Conservation (phyloP, 2,797 vertebrate genomes). For the Erethizon dorsatum region DNA sequence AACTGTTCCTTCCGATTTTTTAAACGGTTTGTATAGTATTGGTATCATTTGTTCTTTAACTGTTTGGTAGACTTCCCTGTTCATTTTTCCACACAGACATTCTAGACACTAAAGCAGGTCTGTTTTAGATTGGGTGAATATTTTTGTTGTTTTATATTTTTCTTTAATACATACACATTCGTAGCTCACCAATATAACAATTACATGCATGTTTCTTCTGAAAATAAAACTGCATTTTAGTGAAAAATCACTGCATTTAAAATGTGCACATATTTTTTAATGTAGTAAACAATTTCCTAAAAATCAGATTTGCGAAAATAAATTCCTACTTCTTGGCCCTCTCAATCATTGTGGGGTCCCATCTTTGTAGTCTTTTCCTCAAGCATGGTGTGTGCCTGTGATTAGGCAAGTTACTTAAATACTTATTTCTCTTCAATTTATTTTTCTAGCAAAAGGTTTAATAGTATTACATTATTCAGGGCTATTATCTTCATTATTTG, state of each 20-base stretch:
- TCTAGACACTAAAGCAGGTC: not conserved
- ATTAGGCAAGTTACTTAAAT: constrained; percentile 25
- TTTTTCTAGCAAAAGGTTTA: not conserved
- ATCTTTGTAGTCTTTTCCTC: not conserved
- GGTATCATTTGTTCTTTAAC: constrained; percentile 26
- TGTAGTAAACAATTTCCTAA: not conserved
- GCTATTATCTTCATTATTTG: constrained; percentile 6
- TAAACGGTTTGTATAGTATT: not conserved
- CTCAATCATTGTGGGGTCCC: not conserved
- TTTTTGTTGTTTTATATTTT: constrained; percentile 28
- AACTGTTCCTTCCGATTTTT: not conserved
- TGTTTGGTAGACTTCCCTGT: not conserved
- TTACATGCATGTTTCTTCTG: not conserved
- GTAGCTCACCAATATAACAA: not conserved
- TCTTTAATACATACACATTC: not conserved
- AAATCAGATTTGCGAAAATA: constrained; percentile 39
- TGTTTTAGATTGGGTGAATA: not conserved
- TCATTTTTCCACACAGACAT: not conserved
- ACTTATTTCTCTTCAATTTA: not conserved
- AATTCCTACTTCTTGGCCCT: not conserved
- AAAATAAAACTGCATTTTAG: not conserved
- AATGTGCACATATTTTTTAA: not conserved
- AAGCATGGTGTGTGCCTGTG: constrained; percentile 18
- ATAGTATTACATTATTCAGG: not conserved
- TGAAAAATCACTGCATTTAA: not conserved